Evolutionary conservation across 1,140 invertebrate genomes (phyloP), one percentile per base, ranked within the genome.

Genomic region (Venustaconcha ellipsiformis): DNA sequence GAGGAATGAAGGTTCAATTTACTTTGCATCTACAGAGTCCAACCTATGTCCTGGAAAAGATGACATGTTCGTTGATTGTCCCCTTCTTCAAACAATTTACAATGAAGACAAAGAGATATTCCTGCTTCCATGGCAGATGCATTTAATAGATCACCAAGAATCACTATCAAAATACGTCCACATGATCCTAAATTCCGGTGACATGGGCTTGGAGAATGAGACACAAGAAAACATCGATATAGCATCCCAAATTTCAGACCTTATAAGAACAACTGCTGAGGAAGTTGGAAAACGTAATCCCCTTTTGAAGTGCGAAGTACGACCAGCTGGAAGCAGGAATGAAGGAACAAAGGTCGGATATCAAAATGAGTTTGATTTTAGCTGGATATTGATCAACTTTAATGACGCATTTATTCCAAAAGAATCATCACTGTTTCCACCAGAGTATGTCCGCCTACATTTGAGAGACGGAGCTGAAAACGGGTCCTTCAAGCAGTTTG

Each of bases 331-430:
- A 4, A 76, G 74, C 59, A 56, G 37, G 26, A 65, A 59, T 48
- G 74, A 76, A 67, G 74, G 68, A 48, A 76, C 74, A 4, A 76
- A 76, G 63, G 74, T 76, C 4, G 57, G 58, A 20, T 8, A 70
- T 65, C 68, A 67, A 65, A 63, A 76, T 59, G 74, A 76, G 55
- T 76, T 70, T 70, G 74, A 76, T 57, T 76, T 70, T 58, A n/a
- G 64, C 18, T 76, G 68, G 48, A 70, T 37, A 17, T 48, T 76
- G 6, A 37, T 57, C n/a, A 20, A 76, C 26, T 65, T 76, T 15
- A 23, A 18, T 14, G 20, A 62, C 14, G 23, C 57, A 15, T 60
- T 76, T 55, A 6, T 30, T 14, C 63, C 74, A 13, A 56, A 58
- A 26, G 60, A 70, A 55, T 55, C n/a, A 8, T 57, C 26, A 14